Base-by-base conservation (phyloP, 1,140 invertebrate species). In the Orussus abietinus region DNA sequence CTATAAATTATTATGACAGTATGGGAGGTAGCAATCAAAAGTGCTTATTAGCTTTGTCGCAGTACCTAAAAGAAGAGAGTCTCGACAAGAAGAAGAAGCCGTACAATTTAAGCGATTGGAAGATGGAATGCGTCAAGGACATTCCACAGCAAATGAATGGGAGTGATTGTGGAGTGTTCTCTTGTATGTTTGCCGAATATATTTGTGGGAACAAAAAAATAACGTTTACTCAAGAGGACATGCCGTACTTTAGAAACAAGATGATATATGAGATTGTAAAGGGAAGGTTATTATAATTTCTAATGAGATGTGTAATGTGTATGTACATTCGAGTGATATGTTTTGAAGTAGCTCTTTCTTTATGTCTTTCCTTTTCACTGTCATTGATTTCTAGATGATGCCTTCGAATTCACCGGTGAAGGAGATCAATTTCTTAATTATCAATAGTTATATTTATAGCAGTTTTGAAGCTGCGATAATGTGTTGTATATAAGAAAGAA, bases 151-250 rank as follows among this genome's bases (percentile, higher is more conserved):
- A 96, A 71, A 84, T 85, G 77, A 96, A 96, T 72, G 88, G 89
- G 20, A 87, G 84, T 61, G 93, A 97, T 69, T 97, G 93, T 72
- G 93, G 93, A 7, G 87, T 96, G 78, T 96, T 96, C 69, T 77
- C 89, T 3, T 93, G 90, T 68, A 92, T 89, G 59, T 93, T 86
- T 75, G 90, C 90, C 0, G 92, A 97, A 66, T 92, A 88, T 69
- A 67, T 86, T 9, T 76, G 81, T 0, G 74, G 91, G 37, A 75
- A 81, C 55, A 81, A 81, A 2, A 80, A 79, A 19, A 89, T 92
- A 57, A 77, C 74, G 14, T 85, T 85, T 62, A 62, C 70, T 0
- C 90, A 93, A 74, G 79, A 86, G 35, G 66, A 95, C 66, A 96
- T 96, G 90, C 86, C 86, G 0, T 91, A 90, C 59, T 92, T 96